phyloP scores from a whole-genome alignment of 2,113 vertebrate genomes.

The Ardeotis arabs region DNA sequence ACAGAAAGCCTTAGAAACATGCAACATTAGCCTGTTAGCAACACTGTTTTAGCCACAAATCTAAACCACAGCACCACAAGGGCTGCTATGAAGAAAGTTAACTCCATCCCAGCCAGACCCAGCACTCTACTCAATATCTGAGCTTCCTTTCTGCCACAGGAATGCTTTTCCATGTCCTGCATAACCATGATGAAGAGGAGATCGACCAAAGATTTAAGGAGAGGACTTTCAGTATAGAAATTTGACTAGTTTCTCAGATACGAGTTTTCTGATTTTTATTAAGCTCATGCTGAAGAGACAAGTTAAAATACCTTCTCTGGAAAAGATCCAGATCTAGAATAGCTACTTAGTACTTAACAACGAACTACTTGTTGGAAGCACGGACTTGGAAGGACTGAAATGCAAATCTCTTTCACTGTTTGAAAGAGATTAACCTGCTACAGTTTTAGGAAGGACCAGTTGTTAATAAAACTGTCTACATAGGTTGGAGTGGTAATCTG shows the following conservation, averaged over 20 bases:
- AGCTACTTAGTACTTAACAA: neutral
- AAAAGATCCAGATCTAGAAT: neutral
- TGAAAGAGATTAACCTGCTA: neutral
- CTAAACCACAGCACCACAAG: neutral
- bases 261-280: neutral
- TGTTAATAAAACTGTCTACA: neutral
- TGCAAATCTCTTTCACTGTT: no score
- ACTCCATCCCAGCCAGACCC: neutral
- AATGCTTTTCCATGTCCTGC: neutral
- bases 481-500: neutral
- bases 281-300: neutral
- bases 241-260: neutral
- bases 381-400: neutral
- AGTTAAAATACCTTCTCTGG: neutral
- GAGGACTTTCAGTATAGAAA: neutral
- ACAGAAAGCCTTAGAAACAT: neutral
- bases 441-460: neutral
- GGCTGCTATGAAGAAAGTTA: neutral
- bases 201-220: neutral
- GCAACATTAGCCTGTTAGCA: neutral
- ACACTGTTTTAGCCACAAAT: neutral
- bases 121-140: neutral
- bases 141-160: neutral
- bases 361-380: neutral
- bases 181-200: neutral